A percentile compares a stretch with the other conserved stretches of the same genome.
Conservation (phyloP, 1,140 invertebrate genomes). For the Drosophila sturtevanti region DNA sequence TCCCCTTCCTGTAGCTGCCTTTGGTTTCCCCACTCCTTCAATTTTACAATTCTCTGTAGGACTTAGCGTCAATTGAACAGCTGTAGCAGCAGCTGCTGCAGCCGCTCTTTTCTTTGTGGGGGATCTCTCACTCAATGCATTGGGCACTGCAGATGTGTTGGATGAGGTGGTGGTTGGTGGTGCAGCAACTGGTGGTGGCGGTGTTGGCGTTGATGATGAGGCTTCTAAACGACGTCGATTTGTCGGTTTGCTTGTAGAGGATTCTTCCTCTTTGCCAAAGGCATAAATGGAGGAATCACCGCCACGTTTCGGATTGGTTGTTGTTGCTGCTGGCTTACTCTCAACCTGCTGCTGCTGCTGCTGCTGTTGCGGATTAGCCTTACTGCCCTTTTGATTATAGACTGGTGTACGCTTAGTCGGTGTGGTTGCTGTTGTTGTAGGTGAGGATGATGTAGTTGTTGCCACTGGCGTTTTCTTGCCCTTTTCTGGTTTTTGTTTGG, state of each 20-base stretch:
- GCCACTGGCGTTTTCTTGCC: conserved; percentile 32
- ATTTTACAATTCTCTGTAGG: conserved; percentile 76
- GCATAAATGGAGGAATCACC: conserved; percentile 57
- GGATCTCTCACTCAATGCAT: conserved; percentile 75
- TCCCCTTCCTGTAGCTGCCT: conserved; percentile 35
- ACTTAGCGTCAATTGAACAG: conserved; percentile 75
- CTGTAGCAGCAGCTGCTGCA: conserved; percentile 66
- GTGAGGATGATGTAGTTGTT: conserved; percentile 10
- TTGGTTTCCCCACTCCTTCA: conserved; percentile 44
- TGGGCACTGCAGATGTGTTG: conserved; percentile 76
- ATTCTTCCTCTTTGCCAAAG: conserved; percentile 65
- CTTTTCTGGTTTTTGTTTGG: conserved; percentile 44
- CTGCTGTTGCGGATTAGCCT: conserved; percentile 45
- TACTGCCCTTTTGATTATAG: conserved; percentile 63
- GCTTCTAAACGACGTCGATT: conserved; percentile 42
- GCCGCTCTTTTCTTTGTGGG: conserved; percentile 68
- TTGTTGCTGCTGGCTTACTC: conserved; percentile 11
- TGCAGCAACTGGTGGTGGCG: conserved; percentile 65
- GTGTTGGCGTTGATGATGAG: conserved; percentile 42
- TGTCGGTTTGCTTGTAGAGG: conserved; percentile 18
- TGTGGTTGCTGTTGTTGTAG: conserved; percentile 23
- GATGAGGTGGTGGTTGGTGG: conserved; percentile 60
- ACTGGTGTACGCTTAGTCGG: conserved; percentile 64
- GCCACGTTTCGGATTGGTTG: neutral
- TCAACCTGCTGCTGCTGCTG: conserved; percentile 22